Percentiles rank a stretch among this genome's conserved stretches.
These are phyloP conservation scores for Dysdera silvatica DNA, from an alignment of 1,140 invertebrate species.

Conservation along the genomic window DNA sequence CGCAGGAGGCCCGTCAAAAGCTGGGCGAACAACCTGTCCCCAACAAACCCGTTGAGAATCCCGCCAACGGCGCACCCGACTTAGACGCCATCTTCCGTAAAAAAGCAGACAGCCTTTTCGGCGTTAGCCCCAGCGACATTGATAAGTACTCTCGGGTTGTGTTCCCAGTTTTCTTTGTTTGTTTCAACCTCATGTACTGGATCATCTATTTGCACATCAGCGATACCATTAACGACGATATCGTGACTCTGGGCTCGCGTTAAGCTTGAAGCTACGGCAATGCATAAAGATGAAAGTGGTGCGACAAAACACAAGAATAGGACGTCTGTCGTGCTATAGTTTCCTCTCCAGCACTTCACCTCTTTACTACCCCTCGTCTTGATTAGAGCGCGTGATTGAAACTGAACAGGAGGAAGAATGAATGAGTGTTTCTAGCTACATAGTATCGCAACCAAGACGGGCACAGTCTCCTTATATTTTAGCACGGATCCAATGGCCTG, in stretches of 20 bases:
- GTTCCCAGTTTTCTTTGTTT: conserved; percentile 92
- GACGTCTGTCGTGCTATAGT: too few relatives aligned
- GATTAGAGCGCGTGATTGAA: conserved; percentile 27
- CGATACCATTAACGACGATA: conserved; percentile 84
- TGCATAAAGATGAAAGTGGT: too few relatives aligned
- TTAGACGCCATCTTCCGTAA: conserved; percentile 49
- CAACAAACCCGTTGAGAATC: conserved; percentile 73
- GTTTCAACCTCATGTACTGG: conserved; percentile 97
- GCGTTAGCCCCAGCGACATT: conserved; percentile 88
- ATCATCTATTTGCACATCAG: conserved; percentile 93
- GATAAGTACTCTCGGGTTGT: conserved; percentile 93
- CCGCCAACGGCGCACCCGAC: conserved; percentile 63
- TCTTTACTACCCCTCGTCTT: too few relatives aligned
- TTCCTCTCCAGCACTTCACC: too few relatives aligned
- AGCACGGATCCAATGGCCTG: too few relatives aligned
- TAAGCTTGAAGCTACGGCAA: too few relatives aligned
- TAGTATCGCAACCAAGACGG: too few relatives aligned
- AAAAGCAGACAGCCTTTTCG: conserved; percentile 79
- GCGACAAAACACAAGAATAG: too few relatives aligned
- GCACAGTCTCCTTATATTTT: too few relatives aligned
- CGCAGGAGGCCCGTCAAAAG: conserved; percentile 83
- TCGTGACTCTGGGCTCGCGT: conserved; percentile 51
- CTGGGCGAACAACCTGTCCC: conserved; percentile 85
- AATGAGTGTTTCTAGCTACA: too few relatives aligned
- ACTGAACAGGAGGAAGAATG: too few relatives aligned